A percentile compares a stretch with the other conserved stretches of the same genome.
Evolutionary conservation across 2,888 invertebrate species (phyloP).

Genomic region (Agrenia bidenticulata): DNA sequence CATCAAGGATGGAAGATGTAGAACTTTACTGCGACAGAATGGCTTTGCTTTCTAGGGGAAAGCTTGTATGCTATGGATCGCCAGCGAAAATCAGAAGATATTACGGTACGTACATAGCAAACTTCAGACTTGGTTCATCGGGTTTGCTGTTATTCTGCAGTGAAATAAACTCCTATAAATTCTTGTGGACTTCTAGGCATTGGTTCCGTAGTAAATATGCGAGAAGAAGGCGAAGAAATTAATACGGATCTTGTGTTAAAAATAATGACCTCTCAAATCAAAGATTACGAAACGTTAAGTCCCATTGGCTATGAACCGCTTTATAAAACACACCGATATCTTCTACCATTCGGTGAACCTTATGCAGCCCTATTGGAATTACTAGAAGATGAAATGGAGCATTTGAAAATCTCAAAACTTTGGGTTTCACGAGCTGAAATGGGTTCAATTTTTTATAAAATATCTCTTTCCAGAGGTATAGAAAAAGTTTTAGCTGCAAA

Average conservation of each 20-base stretch:
- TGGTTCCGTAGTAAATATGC: slow-evolving; percentile 13
- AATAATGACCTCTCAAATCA: slow-evolving; percentile 7
- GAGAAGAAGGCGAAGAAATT: slow-evolving; percentile 10
- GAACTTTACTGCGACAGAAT: slow-evolving; percentile 36
- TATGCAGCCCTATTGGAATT: slow-evolving; percentile 21
- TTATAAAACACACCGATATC: not conserved
- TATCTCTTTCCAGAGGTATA: slow-evolving; percentile 18
- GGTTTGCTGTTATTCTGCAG: no score
- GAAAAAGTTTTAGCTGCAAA: slow-evolving; percentile 21
- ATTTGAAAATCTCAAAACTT: slow-evolving; percentile 23
- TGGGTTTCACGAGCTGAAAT: slow-evolving; percentile 25
- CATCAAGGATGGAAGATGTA: slow-evolving; percentile 33
- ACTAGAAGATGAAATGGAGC: slow-evolving; percentile 24
- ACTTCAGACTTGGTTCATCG: no score
- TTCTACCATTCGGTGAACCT: slow-evolving; percentile 10
- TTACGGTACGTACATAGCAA: slow-evolving; percentile 27
- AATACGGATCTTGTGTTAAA: not conserved
- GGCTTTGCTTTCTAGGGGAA: slow-evolving; percentile 33
- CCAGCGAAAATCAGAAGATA: slow-evolving; percentile 23
- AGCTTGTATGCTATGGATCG: slow-evolving; percentile 32
- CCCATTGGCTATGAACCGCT: not conserved
- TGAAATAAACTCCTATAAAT: not conserved
- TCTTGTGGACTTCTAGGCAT: slow-evolving; percentile 7
- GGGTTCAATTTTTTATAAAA: slow-evolving; percentile 27
- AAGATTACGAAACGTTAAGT: not conserved